Evolutionary conservation across 1,140 invertebrate species (phyloP).

Genomic region (Pantala flavescens): DNA sequence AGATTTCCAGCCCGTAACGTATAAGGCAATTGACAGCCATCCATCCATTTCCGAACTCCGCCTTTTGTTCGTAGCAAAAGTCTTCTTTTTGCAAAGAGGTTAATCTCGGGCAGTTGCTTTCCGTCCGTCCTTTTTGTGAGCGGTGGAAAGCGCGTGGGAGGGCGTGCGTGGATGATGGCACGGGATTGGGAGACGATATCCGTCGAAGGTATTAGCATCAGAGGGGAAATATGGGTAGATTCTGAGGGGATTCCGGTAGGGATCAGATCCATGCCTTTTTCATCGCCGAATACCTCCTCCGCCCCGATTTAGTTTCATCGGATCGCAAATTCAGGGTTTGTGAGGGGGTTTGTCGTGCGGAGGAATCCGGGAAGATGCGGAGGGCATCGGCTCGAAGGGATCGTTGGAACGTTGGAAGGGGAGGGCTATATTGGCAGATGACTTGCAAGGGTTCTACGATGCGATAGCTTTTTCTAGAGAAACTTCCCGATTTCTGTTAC

Average conservation of each 20-base stretch:
- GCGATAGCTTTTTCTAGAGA: too few species aligned
- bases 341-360: background rate
- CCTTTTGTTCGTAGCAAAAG: too few species aligned
- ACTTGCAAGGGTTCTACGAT: background rate
- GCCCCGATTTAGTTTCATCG: background rate
- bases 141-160: background rate
- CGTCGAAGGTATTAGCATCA: background rate
- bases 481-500: too few species aligned
- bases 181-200: background rate
- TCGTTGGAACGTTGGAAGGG: background rate
- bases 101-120: too few species aligned
- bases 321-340: conserved; percentile 7
- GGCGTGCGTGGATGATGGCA: background rate
- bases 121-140: background rate
- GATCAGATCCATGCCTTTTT: conserved; percentile 9
- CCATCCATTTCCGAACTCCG: too few species aligned
- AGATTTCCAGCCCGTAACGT: too few species aligned
- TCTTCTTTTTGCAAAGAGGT: too few species aligned
- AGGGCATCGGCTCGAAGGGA: background rate
- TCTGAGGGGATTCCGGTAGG: background rate
- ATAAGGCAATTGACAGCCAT: too few species aligned
- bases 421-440: background rate
- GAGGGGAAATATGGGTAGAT: background rate
- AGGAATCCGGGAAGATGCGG: background rate
- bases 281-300: background rate